phyloP scores from a whole-genome alignment of 1,140 invertebrate species.

The Plectus sambesii region DNA sequence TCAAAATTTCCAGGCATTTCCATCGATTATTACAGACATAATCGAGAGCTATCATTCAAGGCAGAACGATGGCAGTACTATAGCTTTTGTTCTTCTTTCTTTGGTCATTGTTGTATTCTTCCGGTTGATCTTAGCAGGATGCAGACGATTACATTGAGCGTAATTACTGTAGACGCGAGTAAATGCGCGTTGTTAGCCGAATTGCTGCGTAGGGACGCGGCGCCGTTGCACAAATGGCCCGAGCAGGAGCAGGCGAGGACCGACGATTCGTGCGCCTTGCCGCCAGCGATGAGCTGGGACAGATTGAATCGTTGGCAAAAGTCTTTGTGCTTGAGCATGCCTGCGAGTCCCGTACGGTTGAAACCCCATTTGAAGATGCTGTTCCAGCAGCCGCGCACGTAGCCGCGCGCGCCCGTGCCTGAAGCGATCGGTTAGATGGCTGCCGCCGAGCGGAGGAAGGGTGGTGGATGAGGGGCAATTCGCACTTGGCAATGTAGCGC shows the following conservation, averaged over 20 bases:
- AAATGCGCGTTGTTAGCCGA: constrained; percentile 26
- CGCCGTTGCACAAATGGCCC: constrained; percentile 31
- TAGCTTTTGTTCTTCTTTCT: not conserved
- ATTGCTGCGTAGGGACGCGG: constrained; percentile 16
- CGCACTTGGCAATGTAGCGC: constrained; percentile 27
- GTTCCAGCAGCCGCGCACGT: constrained; percentile 34
- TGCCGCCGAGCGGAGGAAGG: too few relatives aligned
- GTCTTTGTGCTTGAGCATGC: constrained; percentile 19
- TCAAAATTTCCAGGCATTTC: too few relatives aligned
- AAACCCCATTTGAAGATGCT: constrained; percentile 29
- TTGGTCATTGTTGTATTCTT: not conserved
- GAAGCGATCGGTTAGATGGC: constrained; percentile 16
- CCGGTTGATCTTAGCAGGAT: not conserved
- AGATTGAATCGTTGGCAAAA: constrained; percentile 34
- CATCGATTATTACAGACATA: too few relatives aligned
- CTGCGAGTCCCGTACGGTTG: constrained; percentile 26
- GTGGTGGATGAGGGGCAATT: constrained; percentile 30
- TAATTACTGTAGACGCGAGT: not conserved
- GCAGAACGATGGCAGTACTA: too few relatives aligned
- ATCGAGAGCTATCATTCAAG: too few relatives aligned
- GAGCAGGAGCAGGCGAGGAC: constrained; percentile 33
- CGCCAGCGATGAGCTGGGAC: constrained; percentile 20
- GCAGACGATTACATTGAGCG: not conserved
- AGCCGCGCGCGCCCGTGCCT: constrained; percentile 32
- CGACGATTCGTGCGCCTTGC: constrained; percentile 28